Evolutionary conservation across 2,113 vertebrate species (phyloP).

Genomic region (Corythornis vintsioides): DNA sequence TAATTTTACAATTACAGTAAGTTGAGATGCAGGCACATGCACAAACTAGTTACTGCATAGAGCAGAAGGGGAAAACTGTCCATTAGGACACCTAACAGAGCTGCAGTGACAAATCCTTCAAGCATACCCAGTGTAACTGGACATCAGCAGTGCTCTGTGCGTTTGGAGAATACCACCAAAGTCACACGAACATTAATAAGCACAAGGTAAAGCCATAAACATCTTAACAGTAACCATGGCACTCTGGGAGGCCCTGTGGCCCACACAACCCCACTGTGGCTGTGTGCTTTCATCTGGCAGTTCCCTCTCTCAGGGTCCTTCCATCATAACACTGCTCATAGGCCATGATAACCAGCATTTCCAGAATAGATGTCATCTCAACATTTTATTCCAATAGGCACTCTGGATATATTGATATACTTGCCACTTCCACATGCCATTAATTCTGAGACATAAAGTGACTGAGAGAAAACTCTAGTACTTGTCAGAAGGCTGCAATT

Average conservation of each 20-base stretch:
- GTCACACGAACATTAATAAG: background rate
- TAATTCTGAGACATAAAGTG: background rate
- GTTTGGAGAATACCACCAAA: background rate
- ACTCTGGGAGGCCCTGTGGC: background rate
- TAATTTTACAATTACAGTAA: background rate
- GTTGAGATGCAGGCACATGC: background rate
- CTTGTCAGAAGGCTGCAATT: background rate
- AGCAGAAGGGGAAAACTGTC: background rate
- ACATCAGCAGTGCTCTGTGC: background rate
- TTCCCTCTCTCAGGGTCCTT: background rate
- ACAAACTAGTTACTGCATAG: background rate
- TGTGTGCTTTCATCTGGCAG: background rate
- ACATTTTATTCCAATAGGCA: background rate
- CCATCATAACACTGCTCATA: fast-evolving
- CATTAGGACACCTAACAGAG: background rate
- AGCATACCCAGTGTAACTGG: background rate
- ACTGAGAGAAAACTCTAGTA: background rate
- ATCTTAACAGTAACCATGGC: background rate
- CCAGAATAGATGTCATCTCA: background rate
- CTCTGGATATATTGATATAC: background rate
- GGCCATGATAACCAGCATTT: background rate
- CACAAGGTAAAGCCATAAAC: background rate
- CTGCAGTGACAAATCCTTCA: background rate
- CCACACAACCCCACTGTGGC: too few relatives aligned
- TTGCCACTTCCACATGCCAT: background rate